These are phyloP conservation scores for Caenorhabditis elegans DNA, from an alignment of 1,140 invertebrate species.

Conservation along the genomic window WBcel235 BX284603.4:4612501-4613000, in stretches of 20 bases:
- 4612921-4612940: background rate
- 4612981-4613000: background rate
- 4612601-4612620: background rate
- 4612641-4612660: background rate
- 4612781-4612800: background rate
- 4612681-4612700: background rate
- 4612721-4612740: background rate
- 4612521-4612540: too few species aligned
- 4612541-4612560: too few species aligned
- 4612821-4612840: conserved; percentile 24
- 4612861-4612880: background rate
- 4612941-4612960: background rate
- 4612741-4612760: conserved; percentile 13
- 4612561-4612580: too few species aligned
- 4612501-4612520: too few species aligned
- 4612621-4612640: too few species aligned
- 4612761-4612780: background rate
- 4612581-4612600: too few species aligned
- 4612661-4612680: background rate
- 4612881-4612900: background rate
- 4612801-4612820: background rate
- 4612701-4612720: conserved; percentile 24
- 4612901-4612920: conserved; percentile 23
- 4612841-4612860: background rate
- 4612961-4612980: background rate